Conservation (phyloP, 2,797 vertebrate species). For the Gephyroberyx darwinii region DNA sequence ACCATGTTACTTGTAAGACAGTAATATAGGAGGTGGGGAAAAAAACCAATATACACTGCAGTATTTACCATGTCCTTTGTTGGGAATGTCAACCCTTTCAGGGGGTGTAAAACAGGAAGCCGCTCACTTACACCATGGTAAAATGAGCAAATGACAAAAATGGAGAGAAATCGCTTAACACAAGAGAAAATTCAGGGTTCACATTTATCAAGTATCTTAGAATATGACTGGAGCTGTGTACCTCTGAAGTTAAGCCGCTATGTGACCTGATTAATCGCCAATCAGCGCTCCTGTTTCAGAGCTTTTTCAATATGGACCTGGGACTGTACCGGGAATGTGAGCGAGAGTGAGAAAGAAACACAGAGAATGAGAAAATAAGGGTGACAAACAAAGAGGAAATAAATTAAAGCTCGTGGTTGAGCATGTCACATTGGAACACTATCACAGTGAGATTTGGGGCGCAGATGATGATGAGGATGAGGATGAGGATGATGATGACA, state of each 20-base stretch:
- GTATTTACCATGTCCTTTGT: conserved; percentile 28
- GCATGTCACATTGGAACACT: conserved; percentile 45
- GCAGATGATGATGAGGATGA: neutral
- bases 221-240: conserved; percentile 12
- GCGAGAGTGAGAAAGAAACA: neutral
- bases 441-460: conserved; percentile 4
- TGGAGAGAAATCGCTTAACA: neutral
- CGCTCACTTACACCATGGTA: conserved; percentile 8
- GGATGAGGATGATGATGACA: neutral
- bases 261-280: neutral
- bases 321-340: conserved; percentile 38
- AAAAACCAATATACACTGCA: conserved; percentile 33
- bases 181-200: neutral
- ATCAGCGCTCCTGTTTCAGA: conserved; percentile 9
- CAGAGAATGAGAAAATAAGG: conserved; percentile 3
- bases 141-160: conserved; percentile 14
- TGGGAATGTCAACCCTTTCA: conserved; percentile 36
- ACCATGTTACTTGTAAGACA: conserved; percentile 36
- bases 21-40: neutral
- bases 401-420: conserved; percentile 55
- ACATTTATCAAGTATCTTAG: conserved; percentile 12
- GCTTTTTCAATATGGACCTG: conserved; percentile 4
- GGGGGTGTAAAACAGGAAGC: conserved; percentile 16
- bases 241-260: neutral
- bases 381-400: conserved; percentile 17